Percentiles rank a stretch among this genome's conserved stretches.
These are phyloP conservation scores for Oryzias woworae DNA, from an alignment of 2,113 vertebrate genomes.

Conservation along the genomic window DNA sequence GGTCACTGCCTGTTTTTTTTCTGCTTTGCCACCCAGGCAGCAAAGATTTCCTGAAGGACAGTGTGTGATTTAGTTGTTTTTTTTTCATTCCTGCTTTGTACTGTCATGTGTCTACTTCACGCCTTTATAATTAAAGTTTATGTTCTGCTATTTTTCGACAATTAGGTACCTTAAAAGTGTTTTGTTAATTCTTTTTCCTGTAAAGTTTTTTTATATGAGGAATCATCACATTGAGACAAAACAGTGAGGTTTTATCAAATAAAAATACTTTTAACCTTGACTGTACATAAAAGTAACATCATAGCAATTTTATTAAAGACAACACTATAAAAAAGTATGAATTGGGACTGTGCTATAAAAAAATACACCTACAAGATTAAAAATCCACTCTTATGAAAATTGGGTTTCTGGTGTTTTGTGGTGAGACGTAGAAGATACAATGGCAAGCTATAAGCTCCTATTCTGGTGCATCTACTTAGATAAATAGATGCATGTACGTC, in stretches of 20 bases:
- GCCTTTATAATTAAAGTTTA: conserved; percentile 64
- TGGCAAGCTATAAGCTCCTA: no score
- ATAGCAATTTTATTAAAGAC: conserved; percentile 18
- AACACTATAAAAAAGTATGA: conserved; percentile 33
- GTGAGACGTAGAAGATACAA: no score
- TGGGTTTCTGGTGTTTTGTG: no score
- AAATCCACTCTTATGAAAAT: no score
- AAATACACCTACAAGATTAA: no score
- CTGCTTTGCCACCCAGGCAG: conserved; percentile 70
- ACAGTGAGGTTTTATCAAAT: conserved; percentile 23
- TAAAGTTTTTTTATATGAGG: conserved; percentile 10
- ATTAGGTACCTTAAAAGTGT: conserved; percentile 12
- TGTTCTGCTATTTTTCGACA: no score
- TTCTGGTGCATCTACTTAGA: no score
- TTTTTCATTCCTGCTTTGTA: background rate
- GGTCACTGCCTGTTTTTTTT: conserved; percentile 61
- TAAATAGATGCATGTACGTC: no score
- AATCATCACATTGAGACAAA: background rate
- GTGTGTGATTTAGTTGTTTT: conserved; percentile 43
- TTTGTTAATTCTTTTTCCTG: conserved; percentile 4
- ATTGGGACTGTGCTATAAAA: conserved; percentile 15
- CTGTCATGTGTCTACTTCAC: conserved; percentile 23
- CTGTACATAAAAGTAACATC: conserved; percentile 9
- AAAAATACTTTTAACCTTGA: conserved; percentile 18
- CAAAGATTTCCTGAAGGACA: conserved; percentile 46